phyloP scores from a whole-genome alignment of 2,888 invertebrate genomes.

The Peribatodes rhomboidaria region DNA sequence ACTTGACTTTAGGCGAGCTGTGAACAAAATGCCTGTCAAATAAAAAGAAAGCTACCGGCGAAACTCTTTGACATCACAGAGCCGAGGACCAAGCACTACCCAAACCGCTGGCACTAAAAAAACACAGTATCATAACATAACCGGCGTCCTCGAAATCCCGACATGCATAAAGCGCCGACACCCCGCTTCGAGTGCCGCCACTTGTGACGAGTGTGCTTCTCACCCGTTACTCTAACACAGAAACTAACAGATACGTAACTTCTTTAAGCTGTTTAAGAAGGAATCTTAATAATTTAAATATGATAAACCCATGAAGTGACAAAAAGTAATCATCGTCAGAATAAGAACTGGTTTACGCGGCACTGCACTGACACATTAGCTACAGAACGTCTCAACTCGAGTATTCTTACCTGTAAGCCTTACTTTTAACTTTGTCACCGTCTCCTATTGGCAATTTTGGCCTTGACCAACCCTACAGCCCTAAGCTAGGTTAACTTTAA shows the following conservation, averaged over 20 bases:
- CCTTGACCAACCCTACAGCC: no score
- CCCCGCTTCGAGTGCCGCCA: conserved; percentile 38
- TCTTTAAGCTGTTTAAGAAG: neutral
- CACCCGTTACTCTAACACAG: conserved; percentile 25
- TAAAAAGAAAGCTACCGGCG: neutral
- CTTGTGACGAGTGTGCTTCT: conserved; percentile 39
- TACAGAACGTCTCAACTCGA: no score
- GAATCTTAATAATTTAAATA: neutral
- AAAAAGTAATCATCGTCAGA: no score
- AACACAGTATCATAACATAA: conserved; percentile 34
- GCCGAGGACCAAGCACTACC: conserved; percentile 1
- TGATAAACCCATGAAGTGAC: no score
- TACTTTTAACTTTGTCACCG: neutral
- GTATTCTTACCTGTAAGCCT: no score
- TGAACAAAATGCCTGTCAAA: neutral
- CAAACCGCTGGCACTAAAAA: conserved; percentile 15
- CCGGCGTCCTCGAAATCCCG: conserved; percentile 27
- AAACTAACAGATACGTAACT: conserved; percentile 12
- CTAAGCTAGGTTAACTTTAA: no score
- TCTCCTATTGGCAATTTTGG: no score
- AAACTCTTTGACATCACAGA: conserved; percentile 13
- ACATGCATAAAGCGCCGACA: conserved; percentile 46
- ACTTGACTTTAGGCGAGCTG: neutral
- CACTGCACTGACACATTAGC: no score
- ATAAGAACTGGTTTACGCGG: no score